A percentile compares a stretch with the other conserved stretches of the same genome.
Evolutionary conservation across 1,140 invertebrate genomes (phyloP).

Genomic region (Drosophila seguyi): DNA sequence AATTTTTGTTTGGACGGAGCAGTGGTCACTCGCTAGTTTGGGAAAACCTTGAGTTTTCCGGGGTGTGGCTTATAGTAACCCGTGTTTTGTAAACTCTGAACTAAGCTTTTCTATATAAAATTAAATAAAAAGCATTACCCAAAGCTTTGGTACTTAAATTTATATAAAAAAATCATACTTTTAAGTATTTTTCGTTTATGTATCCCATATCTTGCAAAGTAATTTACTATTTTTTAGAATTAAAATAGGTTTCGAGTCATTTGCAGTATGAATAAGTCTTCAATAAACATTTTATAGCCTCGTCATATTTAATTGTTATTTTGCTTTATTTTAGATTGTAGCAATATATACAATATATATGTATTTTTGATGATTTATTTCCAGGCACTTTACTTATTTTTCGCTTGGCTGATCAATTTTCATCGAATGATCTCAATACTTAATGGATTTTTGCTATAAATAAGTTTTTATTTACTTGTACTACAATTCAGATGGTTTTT

Average conservation of each 20-base stretch:
- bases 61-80: constrained; percentile 5
- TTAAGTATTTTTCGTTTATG: neutral
- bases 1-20: constrained; percentile 17
- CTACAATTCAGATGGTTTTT: neutral
- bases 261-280: neutral
- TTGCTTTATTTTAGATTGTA: neutral
- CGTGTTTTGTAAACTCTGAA: neutral
- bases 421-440: constrained; percentile 9
- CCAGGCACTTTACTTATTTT: constrained; percentile 9
- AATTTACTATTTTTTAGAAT: neutral
- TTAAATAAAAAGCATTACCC: neutral
- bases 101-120: neutral
- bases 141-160: neutral
- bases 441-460: constrained; percentile 7
- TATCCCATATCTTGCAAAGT: neutral
- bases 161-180: neutral
- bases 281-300: constrained; percentile 3
- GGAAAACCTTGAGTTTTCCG: constrained; percentile 1
- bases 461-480: neutral
- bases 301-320: constrained; percentile 7
- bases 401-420: constrained; percentile 18
- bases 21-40: constrained; percentile 19
- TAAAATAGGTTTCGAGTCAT: neutral
- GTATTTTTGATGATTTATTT: constrained; percentile 1
- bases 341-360: neutral